phyloP scores from a whole-genome alignment of 1,140 invertebrate genomes.

The Drosophila sproati region DNA sequence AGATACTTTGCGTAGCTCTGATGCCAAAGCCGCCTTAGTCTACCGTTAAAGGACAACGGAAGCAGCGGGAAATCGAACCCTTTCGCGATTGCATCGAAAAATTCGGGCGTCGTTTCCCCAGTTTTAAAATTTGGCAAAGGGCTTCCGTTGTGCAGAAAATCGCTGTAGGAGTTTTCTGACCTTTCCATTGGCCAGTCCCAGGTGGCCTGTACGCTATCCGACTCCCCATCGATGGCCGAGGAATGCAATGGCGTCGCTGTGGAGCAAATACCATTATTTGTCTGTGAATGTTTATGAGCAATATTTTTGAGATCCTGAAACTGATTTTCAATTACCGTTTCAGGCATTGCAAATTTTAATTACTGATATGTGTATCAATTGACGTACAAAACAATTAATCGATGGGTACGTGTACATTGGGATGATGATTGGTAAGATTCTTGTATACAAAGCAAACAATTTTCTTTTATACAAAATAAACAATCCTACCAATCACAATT shows the following conservation, averaged over 20 bases:
- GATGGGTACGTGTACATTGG: not conserved
- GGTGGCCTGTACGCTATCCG: not conserved
- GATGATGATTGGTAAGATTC: too few relatives aligned
- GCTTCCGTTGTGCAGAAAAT: conserved; percentile 58
- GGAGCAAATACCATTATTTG: conserved; percentile 21
- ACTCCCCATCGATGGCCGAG: conserved; percentile 29
- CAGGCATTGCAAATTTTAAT: conserved; percentile 60
- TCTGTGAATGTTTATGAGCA: not conserved
- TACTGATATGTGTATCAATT: conserved; percentile 44
- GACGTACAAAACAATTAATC: conserved; percentile 30
- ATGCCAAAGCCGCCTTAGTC: conserved; percentile 25
- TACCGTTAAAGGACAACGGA: conserved; percentile 42
- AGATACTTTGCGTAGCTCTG: conserved; percentile 22
- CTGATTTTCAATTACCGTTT: conserved; percentile 72
- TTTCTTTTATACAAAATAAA: too few relatives aligned
- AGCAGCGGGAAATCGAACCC: conserved; percentile 46
- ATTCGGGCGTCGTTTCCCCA: conserved; percentile 59
- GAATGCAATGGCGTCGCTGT: conserved; percentile 51
- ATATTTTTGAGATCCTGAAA: conserved; percentile 26
- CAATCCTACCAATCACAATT: too few relatives aligned
- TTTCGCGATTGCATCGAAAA: conserved; percentile 14
- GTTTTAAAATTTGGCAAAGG: conserved; percentile 51
- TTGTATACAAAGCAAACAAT: too few relatives aligned
- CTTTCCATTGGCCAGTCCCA: conserved; percentile 27
- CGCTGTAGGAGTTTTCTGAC: conserved; percentile 4